Conservation (phyloP, 2,888 invertebrate genomes). For the Cantharis nigra region DNA sequence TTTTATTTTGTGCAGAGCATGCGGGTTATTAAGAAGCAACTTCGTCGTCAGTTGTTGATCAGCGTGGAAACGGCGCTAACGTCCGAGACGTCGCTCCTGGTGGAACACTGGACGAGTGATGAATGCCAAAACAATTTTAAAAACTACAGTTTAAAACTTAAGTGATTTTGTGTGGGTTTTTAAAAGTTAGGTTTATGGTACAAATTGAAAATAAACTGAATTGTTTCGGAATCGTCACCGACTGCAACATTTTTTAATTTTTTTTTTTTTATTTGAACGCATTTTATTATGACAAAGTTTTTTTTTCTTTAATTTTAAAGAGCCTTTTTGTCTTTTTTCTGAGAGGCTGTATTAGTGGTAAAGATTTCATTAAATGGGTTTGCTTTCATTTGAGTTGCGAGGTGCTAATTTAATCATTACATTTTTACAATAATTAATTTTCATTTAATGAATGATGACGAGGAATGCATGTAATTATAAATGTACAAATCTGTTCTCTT, state of each 20-base stretch:
- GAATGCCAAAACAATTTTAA: conserved; percentile 67
- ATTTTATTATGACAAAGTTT: neutral
- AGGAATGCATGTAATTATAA: neutral
- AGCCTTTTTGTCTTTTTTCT: neutral
- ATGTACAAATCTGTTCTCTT: neutral
- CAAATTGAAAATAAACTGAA: conserved; percentile 11
- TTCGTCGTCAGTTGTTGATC: conserved; percentile 62
- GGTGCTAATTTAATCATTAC: neutral
- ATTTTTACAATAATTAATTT: neutral
- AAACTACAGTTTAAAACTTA: conserved; percentile 32
- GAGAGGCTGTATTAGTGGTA: neutral
- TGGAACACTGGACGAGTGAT: conserved; percentile 74
- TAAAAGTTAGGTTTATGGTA: conserved; percentile 19
- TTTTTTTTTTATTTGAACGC: neutral
- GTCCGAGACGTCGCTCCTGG: conserved; percentile 62
- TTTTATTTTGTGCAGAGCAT: conserved; percentile 63
- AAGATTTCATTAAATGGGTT: neutral
- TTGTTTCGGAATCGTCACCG: neutral
- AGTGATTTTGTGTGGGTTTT: conserved; percentile 24
- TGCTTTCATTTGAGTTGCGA: neutral
- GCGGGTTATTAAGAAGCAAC: conserved; percentile 63
- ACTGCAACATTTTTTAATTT: neutral
- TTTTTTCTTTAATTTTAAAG: neutral
- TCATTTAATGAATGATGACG: neutral
- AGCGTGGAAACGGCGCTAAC: conserved; percentile 59